Percentiles rank a stretch among this genome's conserved stretches.
These are phyloP conservation scores for Abramis brama DNA, from an alignment of 2,113 vertebrate genomes.

Conservation along the genomic window DNA sequence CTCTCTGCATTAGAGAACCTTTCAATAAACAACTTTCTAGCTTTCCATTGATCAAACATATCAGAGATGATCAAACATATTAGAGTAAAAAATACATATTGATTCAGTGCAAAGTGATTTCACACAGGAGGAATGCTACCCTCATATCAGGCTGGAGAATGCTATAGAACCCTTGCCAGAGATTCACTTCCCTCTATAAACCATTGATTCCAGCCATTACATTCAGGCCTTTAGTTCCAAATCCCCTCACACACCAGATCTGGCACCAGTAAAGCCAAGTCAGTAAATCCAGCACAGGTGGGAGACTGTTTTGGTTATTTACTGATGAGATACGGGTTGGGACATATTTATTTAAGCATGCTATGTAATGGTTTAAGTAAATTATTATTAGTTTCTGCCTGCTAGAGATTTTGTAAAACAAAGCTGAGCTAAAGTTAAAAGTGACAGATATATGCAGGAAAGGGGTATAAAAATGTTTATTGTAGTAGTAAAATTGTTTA, in stretches of 20 bases:
- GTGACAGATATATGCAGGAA: no score
- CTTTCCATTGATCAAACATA: no score
- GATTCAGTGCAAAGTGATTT: not conserved
- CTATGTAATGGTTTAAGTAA: not conserved
- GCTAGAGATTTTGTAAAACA: no score
- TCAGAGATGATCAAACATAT: no score
- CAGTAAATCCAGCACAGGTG: conserved; percentile 14
- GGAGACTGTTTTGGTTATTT: not conserved
- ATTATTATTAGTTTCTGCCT: not conserved
- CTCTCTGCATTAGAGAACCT: no score
- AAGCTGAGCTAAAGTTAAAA: no score
- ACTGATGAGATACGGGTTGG: not conserved
- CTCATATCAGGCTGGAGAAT: conserved; percentile 40
- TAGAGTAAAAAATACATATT: no score
- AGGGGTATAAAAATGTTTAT: no score
- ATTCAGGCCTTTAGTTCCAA: not conserved
- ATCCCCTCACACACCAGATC: not conserved
- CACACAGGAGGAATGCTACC: not conserved
- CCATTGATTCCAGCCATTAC: conserved; percentile 34
- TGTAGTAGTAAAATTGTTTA: no score
- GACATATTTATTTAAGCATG: not conserved
- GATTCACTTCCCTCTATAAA: conserved; percentile 30
- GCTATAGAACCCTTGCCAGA: conserved; percentile 50
- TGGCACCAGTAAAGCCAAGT: conserved; percentile 12
- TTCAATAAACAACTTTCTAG: no score